Percentiles rank a stretch among this genome's conserved stretches.
phyloP scores from a whole-genome alignment of 1,140 invertebrate species.

The Drosophila subpulchrella region DNA sequence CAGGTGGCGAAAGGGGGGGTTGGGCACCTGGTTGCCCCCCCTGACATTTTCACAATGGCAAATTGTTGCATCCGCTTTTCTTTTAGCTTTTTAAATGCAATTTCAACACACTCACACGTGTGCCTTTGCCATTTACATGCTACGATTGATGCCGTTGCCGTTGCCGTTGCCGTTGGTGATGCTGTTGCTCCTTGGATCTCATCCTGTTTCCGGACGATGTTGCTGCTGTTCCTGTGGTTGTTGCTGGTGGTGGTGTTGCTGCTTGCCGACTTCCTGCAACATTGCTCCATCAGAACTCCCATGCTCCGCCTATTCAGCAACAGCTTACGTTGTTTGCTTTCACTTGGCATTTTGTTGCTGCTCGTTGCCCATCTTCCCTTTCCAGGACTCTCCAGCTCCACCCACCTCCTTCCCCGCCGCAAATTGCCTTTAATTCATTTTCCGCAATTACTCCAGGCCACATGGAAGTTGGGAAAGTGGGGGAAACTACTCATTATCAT shows the following conservation, averaged over 20 bases:
- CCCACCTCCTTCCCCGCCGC: conserved; percentile 25
- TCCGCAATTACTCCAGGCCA: conserved; percentile 69
- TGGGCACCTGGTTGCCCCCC: neutral
- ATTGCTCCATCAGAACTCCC: conserved; percentile 29
- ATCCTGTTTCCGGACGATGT: conserved; percentile 43
- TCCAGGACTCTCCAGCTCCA: neutral
- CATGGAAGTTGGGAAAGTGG: conserved; percentile 4
- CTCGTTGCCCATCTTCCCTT: conserved; percentile 10
- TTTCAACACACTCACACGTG: conserved; percentile 32
- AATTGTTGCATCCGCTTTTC: conserved; percentile 76
- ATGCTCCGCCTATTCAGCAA: conserved; percentile 20
- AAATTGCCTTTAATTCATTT: conserved; percentile 79
- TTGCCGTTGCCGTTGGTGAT: neutral
- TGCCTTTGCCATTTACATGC: conserved; percentile 45
- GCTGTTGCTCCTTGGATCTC: conserved; percentile 26
- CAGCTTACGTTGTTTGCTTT: conserved; percentile 73
- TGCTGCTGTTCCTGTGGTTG: conserved; percentile 23
- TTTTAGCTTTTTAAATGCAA: conserved; percentile 72
- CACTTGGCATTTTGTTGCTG: conserved; percentile 54
- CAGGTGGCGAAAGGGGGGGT: neutral
- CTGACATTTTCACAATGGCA: conserved; percentile 57
- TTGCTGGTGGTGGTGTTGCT: conserved; percentile 39
- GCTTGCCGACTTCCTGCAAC: conserved; percentile 52
- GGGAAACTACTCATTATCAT: conserved; percentile 59
- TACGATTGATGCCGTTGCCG: conserved; percentile 35